Base-by-base conservation (phyloP, 2,113 vertebrate species). In the Gymnocephalus cernua region DNA sequence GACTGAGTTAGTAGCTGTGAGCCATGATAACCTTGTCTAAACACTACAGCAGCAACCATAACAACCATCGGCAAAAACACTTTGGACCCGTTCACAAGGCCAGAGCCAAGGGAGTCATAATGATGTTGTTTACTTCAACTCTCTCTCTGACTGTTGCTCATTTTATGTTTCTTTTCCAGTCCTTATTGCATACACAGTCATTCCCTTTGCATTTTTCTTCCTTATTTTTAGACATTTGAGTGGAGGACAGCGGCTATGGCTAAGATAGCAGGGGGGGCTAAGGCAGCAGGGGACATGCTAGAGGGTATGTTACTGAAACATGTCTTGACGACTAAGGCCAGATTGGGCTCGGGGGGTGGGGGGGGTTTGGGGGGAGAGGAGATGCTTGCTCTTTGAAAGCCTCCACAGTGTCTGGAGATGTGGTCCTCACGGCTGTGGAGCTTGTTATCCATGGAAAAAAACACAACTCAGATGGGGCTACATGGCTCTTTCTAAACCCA, bases 21-120 rank as follows among this genome's bases (percentile, higher is more conserved):
- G 50, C 74, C 77, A 56, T 92, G 88, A 93, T 93, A 91, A 92
- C 69, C 77, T 86, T 88, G 81, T 87, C 88, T 84, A 81, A 91
- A 86, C 70, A 74, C 51, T 67, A 67, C 35, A 77, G 81, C 51
- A 65, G 79, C 84, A 84, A 80, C 75, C 79, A 78, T 59, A 79
- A 80, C 80, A 83, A 44, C 82, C 79, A 73, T 86, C 77, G 78
- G 75, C 81, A 79, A 79, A 89, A 84, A 85, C 48, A 59, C 82
- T 87, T 72, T 88, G 80, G 86, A 86, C 88, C 78, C 62, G 86
- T 84, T 91, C 83, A 87, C 57, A 76, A 87, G 76, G 67, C 83
- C 82, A 77, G 41, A 63, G 82, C 53, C 29, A 18, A 82, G 35
- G n/a, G 79, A 89, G 62, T 74, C 76, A 48, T 92, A 85, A 92